These are phyloP conservation scores for Aurelia aurita DNA, from an alignment of 30 jellyfish, hydroid and myxozoan species.

Conservation along the genomic window DNA sequence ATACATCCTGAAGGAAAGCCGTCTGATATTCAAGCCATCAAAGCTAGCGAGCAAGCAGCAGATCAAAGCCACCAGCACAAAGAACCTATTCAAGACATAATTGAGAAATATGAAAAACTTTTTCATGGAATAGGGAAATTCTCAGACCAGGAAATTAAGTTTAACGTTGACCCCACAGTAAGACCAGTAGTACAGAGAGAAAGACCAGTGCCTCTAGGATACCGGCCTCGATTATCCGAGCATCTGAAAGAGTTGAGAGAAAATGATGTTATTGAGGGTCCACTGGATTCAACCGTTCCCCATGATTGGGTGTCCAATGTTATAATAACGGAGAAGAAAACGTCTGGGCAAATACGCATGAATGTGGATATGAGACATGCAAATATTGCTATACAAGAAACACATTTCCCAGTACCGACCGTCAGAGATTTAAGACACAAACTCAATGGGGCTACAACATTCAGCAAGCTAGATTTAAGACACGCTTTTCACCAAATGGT, in stretches of 20 bases:
- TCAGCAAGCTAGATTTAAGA: constrained; percentile 11
- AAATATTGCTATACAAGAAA: constrained; percentile 36
- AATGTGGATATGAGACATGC: constrained; percentile 54
- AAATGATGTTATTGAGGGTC: constrained; percentile 47
- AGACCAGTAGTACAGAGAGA: constrained; percentile 31
- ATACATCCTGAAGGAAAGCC: constrained; percentile 5
- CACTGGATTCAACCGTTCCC: constrained; percentile 23
- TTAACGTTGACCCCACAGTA: not conserved
- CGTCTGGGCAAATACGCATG: constrained; percentile 4
- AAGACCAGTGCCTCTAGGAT: constrained; percentile 18
- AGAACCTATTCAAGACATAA: constrained; percentile 4
- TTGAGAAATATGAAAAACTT: not conserved
- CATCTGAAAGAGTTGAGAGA: constrained; percentile 6
- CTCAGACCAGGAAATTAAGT: constrained; percentile 1
- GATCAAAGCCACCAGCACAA: not conserved
- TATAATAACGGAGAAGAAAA: constrained; percentile 3
- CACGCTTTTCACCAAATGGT: constrained; percentile 36
- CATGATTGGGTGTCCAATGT: constrained; percentile 17
- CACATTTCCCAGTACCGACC: constrained; percentile 44
- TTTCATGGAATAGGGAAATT: constrained; percentile 7
- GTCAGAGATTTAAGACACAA: constrained; percentile 37
- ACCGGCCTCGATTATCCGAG: constrained; percentile 1
- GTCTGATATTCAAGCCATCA: not conserved
- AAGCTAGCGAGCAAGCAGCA: not conserved
- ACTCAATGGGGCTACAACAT: constrained; percentile 35